These are phyloP conservation scores for Embidobia sp. DNA, from an alignment of 2,888 invertebrate species.

Conservation along the genomic window DNA sequence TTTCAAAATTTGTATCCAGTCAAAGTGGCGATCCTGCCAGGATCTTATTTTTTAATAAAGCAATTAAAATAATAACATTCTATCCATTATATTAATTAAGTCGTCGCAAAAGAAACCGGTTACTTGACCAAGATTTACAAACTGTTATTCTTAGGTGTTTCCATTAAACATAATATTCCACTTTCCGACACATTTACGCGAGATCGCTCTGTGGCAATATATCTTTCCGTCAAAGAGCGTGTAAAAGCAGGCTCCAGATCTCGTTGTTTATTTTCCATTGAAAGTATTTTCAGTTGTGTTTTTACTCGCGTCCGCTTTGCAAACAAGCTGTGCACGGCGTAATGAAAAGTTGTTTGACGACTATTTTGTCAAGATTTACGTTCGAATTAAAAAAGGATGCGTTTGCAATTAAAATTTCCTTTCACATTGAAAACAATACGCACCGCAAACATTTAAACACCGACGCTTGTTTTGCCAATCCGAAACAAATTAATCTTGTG, in stretches of 20 bases:
- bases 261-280: slow-evolving; percentile 15
- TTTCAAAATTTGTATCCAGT: too few relatives aligned
- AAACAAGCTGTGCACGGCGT: slow-evolving; percentile 1
- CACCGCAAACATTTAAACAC: too few relatives aligned
- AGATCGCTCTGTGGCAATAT: slow-evolving; percentile 24
- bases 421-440: too few relatives aligned
- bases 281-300: slow-evolving; percentile 6
- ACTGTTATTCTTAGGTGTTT: slow-evolving; percentile 29
- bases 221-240: slow-evolving; percentile 1
- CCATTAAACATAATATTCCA: slow-evolving; percentile 28
- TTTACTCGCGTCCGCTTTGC: background rate
- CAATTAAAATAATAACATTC: too few relatives aligned
- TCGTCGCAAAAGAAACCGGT: too few relatives aligned
- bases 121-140: too few relatives aligned
- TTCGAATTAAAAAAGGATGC: background rate
- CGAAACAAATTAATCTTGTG: too few relatives aligned
- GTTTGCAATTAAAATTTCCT: background rate
- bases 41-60: too few relatives aligned
- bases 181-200: slow-evolving; percentile 12
- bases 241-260: background rate
- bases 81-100: too few relatives aligned
- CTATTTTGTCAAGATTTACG: slow-evolving; percentile 11
- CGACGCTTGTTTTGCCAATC: too few relatives aligned
- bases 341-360: slow-evolving; percentile 17
- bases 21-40: too few relatives aligned